A percentile compares a stretch with the other conserved stretches of the same genome.
Evolutionary conservation across 1,140 invertebrate species (phyloP).

Genomic region (Cyphomyrmex costatus): DNA sequence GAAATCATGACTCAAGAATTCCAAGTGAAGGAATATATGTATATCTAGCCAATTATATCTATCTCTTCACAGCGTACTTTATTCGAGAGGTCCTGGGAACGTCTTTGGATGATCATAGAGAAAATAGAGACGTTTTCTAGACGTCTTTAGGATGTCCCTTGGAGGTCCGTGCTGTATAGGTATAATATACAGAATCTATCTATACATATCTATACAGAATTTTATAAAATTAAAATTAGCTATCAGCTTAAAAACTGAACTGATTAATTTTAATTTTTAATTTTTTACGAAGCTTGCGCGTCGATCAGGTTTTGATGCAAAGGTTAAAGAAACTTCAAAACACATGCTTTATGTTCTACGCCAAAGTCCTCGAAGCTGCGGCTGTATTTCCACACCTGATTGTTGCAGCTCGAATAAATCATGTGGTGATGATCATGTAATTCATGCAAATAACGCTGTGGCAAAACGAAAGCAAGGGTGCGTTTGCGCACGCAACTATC

Average conservation of each 20-base stretch:
- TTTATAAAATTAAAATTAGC: constrained; percentile 5
- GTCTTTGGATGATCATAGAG: no score
- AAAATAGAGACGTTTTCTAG: no score
- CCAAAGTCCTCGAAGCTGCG: not conserved
- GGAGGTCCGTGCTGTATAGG: no score
- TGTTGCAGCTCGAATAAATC: constrained; percentile 66
- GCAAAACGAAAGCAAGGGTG: constrained; percentile 51
- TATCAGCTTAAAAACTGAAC: not conserved
- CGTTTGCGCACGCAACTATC: constrained; percentile 71
- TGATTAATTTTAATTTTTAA: not conserved
- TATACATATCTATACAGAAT: not conserved
- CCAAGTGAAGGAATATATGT: not conserved
- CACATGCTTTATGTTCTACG: not conserved
- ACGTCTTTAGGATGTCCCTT: no score
- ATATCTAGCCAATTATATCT: not conserved
- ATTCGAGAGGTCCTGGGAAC: no score
- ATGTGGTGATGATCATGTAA: constrained; percentile 63
- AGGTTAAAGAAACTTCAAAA: not conserved
- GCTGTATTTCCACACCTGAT: constrained; percentile 20
- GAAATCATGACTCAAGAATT: not conserved
- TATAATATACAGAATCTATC: no score
- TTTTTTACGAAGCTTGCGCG: not conserved
- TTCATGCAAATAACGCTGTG: constrained; percentile 63
- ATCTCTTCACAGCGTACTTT: not conserved
- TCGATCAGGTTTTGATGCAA: not conserved